Evolutionary conservation across 30 jellyfish, hydroid and myxozoan species (phyloP).

Genomic region (Turritopsis dohrnii): DNA sequence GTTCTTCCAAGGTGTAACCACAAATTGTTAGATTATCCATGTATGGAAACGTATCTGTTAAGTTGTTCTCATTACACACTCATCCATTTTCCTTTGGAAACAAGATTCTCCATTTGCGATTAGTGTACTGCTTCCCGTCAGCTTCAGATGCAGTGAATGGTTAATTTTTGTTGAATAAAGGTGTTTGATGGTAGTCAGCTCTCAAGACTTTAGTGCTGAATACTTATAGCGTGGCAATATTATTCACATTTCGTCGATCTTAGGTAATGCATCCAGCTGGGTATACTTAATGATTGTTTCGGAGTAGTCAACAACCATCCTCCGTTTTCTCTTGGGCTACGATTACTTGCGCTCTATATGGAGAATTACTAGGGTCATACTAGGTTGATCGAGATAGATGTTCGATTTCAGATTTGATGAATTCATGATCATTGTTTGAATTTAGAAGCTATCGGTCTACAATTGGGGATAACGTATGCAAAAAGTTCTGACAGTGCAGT

Average conservation of each 20-base stretch:
- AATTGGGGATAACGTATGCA: conserved; percentile 29
- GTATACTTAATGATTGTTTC: conserved; percentile 54
- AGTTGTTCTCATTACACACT: neutral
- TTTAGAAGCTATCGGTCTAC: conserved; percentile 40
- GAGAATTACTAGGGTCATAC: conserved; percentile 51
- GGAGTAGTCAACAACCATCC: conserved; percentile 45
- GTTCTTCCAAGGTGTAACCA: conserved; percentile 39
- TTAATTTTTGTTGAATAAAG: conserved; percentile 13
- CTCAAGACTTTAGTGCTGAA: conserved; percentile 36
- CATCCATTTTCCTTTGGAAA: conserved; percentile 35
- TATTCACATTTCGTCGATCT: conserved; percentile 28
- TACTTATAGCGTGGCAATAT: conserved; percentile 30
- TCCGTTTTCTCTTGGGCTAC: conserved; percentile 29
- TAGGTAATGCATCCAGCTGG: conserved; percentile 59
- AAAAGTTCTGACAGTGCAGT: neutral
- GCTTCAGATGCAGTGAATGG: conserved; percentile 46
- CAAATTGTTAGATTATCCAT: conserved; percentile 43
- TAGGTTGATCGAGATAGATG: conserved; percentile 31
- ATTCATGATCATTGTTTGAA: conserved; percentile 35
- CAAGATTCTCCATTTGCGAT: conserved; percentile 43
- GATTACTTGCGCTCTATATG: conserved; percentile 59
- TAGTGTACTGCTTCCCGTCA: conserved; percentile 20
- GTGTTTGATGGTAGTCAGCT: conserved; percentile 60
- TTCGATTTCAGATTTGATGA: conserved; percentile 45
- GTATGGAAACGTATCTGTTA: conserved; percentile 43